phyloP scores from a whole-genome alignment of 2,113 vertebrate species.

The Alectura lathami region DNA sequence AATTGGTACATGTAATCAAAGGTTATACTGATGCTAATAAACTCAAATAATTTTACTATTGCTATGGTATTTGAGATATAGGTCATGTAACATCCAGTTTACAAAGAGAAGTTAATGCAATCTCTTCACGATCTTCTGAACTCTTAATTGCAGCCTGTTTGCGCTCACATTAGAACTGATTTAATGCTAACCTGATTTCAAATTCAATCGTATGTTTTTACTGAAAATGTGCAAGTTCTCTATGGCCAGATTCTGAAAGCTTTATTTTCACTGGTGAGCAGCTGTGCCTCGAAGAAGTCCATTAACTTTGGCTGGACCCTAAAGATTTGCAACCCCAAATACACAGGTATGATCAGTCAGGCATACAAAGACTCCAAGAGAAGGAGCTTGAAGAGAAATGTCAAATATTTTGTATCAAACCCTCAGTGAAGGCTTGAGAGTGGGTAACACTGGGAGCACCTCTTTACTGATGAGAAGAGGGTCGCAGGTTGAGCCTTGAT shows the following conservation, averaged over 20 bases:
- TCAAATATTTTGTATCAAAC: neutral
- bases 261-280: neutral
- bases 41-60: conserved; percentile 31
- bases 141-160: neutral
- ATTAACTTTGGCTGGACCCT: neutral
- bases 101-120: conserved; percentile 19
- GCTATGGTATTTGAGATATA: conserved; percentile 25
- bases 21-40: conserved; percentile 41
- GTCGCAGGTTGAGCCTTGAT: neutral
- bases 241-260: neutral
- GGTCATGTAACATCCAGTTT: conserved; percentile 36
- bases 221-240: neutral
- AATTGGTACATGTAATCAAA: conserved; percentile 57
- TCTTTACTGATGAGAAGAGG: neutral
- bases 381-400: neutral
- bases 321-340: neutral
- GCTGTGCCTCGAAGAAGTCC: neutral
- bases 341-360: neutral
- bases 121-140: neutral
- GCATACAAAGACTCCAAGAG: neutral
- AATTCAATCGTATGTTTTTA: neutral
- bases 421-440: neutral
- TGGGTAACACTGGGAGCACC: neutral
- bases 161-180: neutral
- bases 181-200: neutral